Conservation (phyloP, 2,113 vertebrate species). For the Rissa tridactyla region DNA sequence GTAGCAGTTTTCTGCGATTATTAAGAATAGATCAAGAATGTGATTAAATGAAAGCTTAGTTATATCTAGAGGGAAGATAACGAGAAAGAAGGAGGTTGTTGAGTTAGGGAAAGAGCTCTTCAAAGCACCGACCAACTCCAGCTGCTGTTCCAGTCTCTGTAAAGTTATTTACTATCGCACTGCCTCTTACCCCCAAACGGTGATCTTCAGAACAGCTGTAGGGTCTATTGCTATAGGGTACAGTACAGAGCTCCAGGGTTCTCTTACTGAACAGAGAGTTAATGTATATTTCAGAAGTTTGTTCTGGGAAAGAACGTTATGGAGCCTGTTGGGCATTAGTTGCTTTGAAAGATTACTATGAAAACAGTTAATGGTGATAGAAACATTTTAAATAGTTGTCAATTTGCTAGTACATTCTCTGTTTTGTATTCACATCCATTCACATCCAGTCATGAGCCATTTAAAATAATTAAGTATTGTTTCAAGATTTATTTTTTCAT, state of each 20-base stretch:
- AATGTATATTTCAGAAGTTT: not conserved
- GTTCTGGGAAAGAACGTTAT: not conserved
- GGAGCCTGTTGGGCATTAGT: not conserved
- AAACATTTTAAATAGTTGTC: not conserved
- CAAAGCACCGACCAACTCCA: not conserved
- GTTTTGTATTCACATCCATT: not conserved
- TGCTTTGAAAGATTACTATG: not conserved
- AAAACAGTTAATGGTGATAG: not conserved
- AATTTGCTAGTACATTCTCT: not conserved
- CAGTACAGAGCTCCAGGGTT: not conserved
- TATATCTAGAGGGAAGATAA: not conserved
- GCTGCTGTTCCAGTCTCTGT: not conserved
- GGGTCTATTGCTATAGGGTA: not conserved
- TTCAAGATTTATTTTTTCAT: not conserved
- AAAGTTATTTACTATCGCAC: not conserved
- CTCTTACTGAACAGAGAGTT: not conserved
- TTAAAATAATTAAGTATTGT: not conserved
- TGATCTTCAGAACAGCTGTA: not conserved
- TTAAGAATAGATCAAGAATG: not conserved
- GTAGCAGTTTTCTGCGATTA: not conserved
- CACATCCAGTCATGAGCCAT: not conserved
- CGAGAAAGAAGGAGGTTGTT: fast-evolving
- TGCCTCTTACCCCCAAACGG: not conserved
- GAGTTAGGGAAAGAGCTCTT: not conserved
- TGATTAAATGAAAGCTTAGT: not conserved